These are phyloP conservation scores for Cydia strobilella DNA, from an alignment of 1,140 invertebrate genomes.

Conservation along the genomic window DNA sequence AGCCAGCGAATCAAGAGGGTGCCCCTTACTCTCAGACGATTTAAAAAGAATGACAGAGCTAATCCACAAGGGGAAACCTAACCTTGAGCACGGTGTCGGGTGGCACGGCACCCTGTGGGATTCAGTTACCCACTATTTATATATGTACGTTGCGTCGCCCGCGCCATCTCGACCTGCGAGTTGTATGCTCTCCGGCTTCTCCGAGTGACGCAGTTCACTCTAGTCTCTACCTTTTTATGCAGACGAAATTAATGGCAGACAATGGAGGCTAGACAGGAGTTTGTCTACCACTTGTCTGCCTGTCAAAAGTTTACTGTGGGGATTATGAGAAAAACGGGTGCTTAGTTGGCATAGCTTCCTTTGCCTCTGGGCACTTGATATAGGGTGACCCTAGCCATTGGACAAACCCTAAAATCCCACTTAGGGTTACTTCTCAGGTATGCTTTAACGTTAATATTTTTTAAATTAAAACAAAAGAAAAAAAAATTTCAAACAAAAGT, in stretches of 20 bases:
- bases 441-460: too few relatives aligned
- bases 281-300: conserved; percentile 14
- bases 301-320: conserved; percentile 20
- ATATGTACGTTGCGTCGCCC: conserved; percentile 50
- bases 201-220: conserved; percentile 36
- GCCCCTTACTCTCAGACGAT: conserved; percentile 41
- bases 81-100: conserved; percentile 67
- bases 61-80: conserved; percentile 76
- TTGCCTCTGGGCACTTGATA: not conserved
- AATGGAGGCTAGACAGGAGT: conserved; percentile 12
- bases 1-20: not conserved
- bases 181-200: conserved; percentile 43
- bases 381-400: too few relatives aligned
- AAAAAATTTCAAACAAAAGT: too few relatives aligned
- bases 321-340: conserved; percentile 7
- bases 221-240: conserved; percentile 34
- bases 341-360: not conserved
- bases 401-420: too few relatives aligned
- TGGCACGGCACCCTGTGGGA: conserved; percentile 52
- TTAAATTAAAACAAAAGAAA: too few relatives aligned
- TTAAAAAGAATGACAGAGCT: conserved; percentile 65
- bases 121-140: conserved; percentile 62
- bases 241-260: conserved; percentile 31
- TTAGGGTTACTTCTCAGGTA: too few relatives aligned
- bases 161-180: conserved; percentile 50